A percentile compares a stretch with the other conserved stretches of the same genome.
These are phyloP conservation scores for Ooceraea biroi DNA, from an alignment of 1,140 invertebrate species.

Conservation along the genomic window DNA sequence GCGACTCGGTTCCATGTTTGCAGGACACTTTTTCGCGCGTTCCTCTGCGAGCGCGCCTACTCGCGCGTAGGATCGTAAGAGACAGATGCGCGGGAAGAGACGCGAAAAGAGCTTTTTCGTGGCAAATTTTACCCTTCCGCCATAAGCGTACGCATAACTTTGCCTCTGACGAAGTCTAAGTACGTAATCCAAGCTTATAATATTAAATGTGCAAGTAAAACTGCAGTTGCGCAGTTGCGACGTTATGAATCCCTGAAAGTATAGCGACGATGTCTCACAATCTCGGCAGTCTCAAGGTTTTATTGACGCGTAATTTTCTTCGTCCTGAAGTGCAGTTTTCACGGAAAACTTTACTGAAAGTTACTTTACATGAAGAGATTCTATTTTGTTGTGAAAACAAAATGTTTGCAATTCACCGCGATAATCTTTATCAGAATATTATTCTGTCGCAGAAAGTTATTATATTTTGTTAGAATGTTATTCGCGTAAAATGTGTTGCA, in stretches of 20 bases:
- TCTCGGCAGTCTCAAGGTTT: constrained; percentile 2
- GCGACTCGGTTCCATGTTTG: neutral
- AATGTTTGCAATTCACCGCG: neutral
- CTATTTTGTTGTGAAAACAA: neutral
- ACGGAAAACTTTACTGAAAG: neutral
- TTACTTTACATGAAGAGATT: neutral
- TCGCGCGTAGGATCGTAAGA: constrained; percentile 20
- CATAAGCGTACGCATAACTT: neutral
- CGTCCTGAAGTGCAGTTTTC: neutral
- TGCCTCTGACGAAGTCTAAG: neutral
- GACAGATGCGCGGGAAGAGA: constrained; percentile 1
- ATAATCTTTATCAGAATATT: neutral
- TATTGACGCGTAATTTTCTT: neutral
- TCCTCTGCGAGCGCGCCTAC: constrained; percentile 1
- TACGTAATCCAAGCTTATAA: constrained; percentile 47
- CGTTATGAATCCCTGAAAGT: constrained; percentile 40
- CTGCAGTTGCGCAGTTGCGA: neutral
- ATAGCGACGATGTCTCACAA: constrained; percentile 16
- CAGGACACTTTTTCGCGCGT: neutral
- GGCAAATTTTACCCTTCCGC: neutral
- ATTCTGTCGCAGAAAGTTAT: neutral
- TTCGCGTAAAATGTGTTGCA: constrained; percentile 6
- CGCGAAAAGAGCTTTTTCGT: constrained; percentile 20
- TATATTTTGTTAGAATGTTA: constrained; percentile 8
- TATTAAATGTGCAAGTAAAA: constrained; percentile 41